Percentiles rank a stretch among this genome's conserved stretches.
These are phyloP conservation scores for Chelon labrosus DNA, from an alignment of 2,797 vertebrate species.

Conservation along the genomic window DNA sequence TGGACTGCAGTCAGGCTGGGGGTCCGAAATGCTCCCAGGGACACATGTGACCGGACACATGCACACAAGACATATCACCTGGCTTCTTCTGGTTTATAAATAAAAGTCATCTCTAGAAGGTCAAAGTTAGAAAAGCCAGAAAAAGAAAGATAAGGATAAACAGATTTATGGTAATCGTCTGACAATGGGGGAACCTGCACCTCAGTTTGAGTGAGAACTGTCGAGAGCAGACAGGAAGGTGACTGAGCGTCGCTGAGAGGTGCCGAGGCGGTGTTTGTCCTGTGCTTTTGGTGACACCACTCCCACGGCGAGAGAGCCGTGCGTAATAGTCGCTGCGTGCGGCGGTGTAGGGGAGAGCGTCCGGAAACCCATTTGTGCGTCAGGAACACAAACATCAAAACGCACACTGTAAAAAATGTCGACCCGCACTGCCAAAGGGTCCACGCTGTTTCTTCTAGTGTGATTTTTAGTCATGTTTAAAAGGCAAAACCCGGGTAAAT, in stretches of 20 bases:
- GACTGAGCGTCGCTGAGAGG: constrained; percentile 5
- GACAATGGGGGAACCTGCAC: background rate
- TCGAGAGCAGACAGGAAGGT: background rate
- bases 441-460: background rate
- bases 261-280: constrained; percentile 10
- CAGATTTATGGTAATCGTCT: background rate
- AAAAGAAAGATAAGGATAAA: too few relatives aligned
- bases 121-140: background rate
- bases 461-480: background rate
- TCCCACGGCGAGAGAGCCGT: constrained; percentile 23
- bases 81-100: constrained; percentile 11
- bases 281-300: constrained; percentile 20
- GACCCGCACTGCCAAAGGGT: background rate
- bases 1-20: background rate
- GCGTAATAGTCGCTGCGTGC: constrained; percentile 43
- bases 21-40: constrained; percentile 7
- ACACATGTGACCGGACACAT: background rate
- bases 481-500: rapidly evolving
- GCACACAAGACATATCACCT: constrained; percentile 11
- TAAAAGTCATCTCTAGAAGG: background rate
- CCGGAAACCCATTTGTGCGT: constrained; percentile 59
- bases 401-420: constrained; percentile 56
- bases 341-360: constrained; percentile 27
- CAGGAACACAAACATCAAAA: constrained; percentile 47
- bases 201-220: constrained; percentile 2